Percentiles rank a stretch among this genome's conserved stretches.
phyloP scores from a whole-genome alignment of 2,797 vertebrate species.

The Enteromius anoplus region DNA sequence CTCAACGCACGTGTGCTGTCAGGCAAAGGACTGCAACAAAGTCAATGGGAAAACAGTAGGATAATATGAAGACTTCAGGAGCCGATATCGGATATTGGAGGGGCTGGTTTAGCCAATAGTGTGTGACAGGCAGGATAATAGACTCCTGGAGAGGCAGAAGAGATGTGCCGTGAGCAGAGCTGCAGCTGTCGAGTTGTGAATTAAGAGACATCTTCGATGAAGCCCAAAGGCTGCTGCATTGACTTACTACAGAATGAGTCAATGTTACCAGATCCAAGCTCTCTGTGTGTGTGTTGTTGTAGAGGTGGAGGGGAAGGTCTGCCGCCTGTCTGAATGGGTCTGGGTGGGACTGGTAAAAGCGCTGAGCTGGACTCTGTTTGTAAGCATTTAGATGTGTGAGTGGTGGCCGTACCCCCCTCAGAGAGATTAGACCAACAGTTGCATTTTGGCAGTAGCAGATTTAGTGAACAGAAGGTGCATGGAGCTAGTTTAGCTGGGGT shows the following conservation, averaged over 20 bases:
- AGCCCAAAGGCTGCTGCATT: constrained; percentile 22
- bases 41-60: background rate
- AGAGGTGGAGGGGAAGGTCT: constrained; percentile 5
- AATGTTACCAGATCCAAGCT: constrained; percentile 21
- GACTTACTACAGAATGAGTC: constrained; percentile 21
- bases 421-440: constrained; percentile 51
- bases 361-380: constrained; percentile 59
- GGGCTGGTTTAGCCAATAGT: constrained; percentile 5
- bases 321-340: constrained; percentile 27
- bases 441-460: constrained; percentile 59
- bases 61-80: constrained; percentile 9
- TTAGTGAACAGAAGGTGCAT: constrained; percentile 46
- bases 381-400: constrained; percentile 48
- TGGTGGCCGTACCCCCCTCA: constrained; percentile 15
- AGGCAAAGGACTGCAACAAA: background rate
- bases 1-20: background rate
- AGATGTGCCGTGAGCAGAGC: constrained; percentile 27
- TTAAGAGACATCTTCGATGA: constrained; percentile 29
- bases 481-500: constrained; percentile 28
- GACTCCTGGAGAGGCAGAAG: constrained; percentile 27
- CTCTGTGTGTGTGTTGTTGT: background rate
- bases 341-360: constrained; percentile 49
- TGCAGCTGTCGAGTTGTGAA: constrained; percentile 21
- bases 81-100: background rate
- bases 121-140: constrained; percentile 24